Evolutionary conservation across 2,888 invertebrate species (phyloP).

Genomic region (Drosophila mercatorum): DNA sequence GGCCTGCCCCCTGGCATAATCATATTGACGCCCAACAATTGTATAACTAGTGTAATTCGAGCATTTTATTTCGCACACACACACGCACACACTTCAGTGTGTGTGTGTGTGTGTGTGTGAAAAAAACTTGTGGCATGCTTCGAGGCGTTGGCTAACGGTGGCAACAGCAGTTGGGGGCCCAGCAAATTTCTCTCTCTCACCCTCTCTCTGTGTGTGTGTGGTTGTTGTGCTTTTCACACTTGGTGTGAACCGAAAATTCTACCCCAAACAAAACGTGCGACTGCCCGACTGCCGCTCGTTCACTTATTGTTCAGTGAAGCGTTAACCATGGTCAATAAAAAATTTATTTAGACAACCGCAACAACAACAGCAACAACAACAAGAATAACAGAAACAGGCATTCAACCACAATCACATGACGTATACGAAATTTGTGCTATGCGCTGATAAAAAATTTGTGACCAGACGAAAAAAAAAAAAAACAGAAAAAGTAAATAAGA

Average conservation of each 20-base stretch:
- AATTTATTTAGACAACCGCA: slow-evolving; percentile 78
- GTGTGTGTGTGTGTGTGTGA: slow-evolving; percentile 38
- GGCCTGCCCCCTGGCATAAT: slow-evolving; percentile 53
- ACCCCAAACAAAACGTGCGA: background rate
- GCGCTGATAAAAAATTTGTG: slow-evolving; percentile 55
- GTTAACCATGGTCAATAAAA: slow-evolving; percentile 80
- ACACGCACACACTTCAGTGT: slow-evolving; percentile 14
- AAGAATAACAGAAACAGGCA: slow-evolving; percentile 35
- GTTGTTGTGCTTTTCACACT: slow-evolving; percentile 64
- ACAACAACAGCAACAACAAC: slow-evolving; percentile 50
- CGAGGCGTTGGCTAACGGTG: slow-evolving; percentile 61
- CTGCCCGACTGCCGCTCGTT: slow-evolving; percentile 29
- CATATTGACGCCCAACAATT: slow-evolving; percentile 70
- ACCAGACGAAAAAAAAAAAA: slow-evolving; percentile 12
- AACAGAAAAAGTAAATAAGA: background rate
- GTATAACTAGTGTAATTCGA: slow-evolving; percentile 76
- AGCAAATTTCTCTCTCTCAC: slow-evolving; percentile 29
- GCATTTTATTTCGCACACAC: slow-evolving; percentile 62
- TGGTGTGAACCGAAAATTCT: slow-evolving; percentile 10
- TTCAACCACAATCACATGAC: slow-evolving; percentile 52
- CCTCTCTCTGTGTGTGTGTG: slow-evolving; percentile 28
- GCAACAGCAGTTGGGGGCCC: slow-evolving; percentile 12
- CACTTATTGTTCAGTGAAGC: slow-evolving; percentile 74
- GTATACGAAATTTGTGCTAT: slow-evolving; percentile 54
- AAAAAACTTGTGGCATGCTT: slow-evolving; percentile 79